A percentile compares a stretch with the other conserved stretches of the same genome.
phyloP scores from a whole-genome alignment of 2,888 invertebrate species.

The Calameuta pallipes region DNA sequence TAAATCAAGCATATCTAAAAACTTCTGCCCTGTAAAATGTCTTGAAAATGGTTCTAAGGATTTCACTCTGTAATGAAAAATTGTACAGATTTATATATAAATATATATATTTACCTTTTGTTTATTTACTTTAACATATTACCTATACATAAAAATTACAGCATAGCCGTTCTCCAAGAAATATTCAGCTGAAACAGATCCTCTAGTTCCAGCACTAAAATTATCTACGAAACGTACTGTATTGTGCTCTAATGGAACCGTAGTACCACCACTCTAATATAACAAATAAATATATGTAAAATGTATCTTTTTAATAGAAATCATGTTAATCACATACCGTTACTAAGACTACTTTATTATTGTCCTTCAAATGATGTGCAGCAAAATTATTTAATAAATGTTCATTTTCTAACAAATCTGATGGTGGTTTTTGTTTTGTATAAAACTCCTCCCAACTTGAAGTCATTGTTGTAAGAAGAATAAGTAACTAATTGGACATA shows the following conservation, averaged over 20 bases:
- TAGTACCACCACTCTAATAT: conserved; percentile 92
- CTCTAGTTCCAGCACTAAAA: conserved; percentile 97
- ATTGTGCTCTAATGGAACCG: conserved; percentile 95
- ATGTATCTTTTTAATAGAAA: not conserved
- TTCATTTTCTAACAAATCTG: conserved; percentile 81
- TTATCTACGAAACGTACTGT: conserved; percentile 99
- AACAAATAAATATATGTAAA: not conserved
- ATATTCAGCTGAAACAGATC: conserved; percentile 95
- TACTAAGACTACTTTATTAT: conserved; percentile 80
- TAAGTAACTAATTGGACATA: not conserved
- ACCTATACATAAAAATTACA: conserved; percentile 92
- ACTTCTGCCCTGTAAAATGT: conserved; percentile 83
- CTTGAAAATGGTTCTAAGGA: conserved; percentile 92
- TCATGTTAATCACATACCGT: conserved; percentile 72
- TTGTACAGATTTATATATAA: conserved; percentile 7
- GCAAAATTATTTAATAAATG: conserved; percentile 80
- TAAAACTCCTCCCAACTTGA: conserved; percentile 88
- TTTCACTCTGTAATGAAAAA: conserved; percentile 74
- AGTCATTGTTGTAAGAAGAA: conserved; percentile 42
- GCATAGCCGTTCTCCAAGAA: conserved; percentile 89
- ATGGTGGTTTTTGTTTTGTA: conserved; percentile 80
- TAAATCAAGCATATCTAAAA: conserved; percentile 82
- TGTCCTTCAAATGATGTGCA: conserved; percentile 75
- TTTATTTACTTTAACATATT: conserved; percentile 17
- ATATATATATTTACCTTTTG: not conserved